A percentile compares a stretch with the other conserved stretches of the same genome.
These are phyloP conservation scores for Melieria crassipennis DNA, from an alignment of 2,888 invertebrate species.

Conservation along the genomic window DNA sequence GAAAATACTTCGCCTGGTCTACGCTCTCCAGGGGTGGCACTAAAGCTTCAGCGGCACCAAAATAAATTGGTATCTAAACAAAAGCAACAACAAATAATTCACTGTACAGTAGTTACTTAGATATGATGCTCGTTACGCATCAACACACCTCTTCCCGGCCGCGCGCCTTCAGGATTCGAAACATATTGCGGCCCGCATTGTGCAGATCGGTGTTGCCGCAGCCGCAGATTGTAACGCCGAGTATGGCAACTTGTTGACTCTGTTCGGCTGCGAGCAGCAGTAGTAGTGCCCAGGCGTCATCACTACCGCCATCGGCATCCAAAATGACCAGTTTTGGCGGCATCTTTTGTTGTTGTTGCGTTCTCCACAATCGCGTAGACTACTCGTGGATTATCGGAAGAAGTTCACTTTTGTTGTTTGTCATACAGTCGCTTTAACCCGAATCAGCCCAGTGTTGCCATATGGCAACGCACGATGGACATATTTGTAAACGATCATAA, in stretches of 20 bases:
- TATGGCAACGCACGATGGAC: no score
- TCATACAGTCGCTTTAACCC: no score
- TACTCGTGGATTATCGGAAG: not conserved
- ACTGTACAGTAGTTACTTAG: not conserved
- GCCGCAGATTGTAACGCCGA: conserved; percentile 77
- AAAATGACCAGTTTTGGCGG: conserved; percentile 65
- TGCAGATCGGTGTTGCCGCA: conserved; percentile 78
- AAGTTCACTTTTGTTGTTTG: not conserved
- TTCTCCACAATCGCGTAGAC: no score
- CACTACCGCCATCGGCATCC: conserved; percentile 73
- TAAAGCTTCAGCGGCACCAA: conserved; percentile 69
- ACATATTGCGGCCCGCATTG: conserved; percentile 76
- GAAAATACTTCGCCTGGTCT: conserved; percentile 65
- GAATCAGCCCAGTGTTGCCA: no score
- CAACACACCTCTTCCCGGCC: conserved; percentile 70
- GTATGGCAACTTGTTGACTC: conserved; percentile 59
- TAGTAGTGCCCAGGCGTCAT: conserved; percentile 73
- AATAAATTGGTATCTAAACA: conserved; percentile 75
- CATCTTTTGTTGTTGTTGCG: conserved; percentile 11
- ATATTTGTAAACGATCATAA: no score
- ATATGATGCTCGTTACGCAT: conserved; percentile 50
- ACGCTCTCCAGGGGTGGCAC: conserved; percentile 65
- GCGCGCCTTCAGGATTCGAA: conserved; percentile 72
- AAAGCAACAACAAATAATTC: not conserved
- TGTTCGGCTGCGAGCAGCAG: conserved; percentile 69